phyloP scores from a whole-genome alignment of 2,797 vertebrate species.

The Myotis daubentonii region DNA sequence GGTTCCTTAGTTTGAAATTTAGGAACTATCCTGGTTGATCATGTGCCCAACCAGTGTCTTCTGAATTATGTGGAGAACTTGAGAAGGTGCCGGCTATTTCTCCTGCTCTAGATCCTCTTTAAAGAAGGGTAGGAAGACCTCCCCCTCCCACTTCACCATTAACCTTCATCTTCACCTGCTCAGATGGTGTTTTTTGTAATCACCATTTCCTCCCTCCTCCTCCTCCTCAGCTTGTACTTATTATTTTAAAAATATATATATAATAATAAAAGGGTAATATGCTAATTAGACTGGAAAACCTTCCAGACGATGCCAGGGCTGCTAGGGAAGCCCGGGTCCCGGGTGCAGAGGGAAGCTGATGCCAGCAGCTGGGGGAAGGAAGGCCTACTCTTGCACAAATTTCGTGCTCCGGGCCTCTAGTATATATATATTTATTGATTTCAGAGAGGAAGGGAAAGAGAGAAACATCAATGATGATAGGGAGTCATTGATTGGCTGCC shows the following conservation, averaged over 20 bases:
- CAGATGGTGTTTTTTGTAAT: not conserved
- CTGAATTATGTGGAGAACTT: not conserved
- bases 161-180: not conserved
- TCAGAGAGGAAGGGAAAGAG: too few relatives aligned
- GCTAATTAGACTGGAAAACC: too few relatives aligned
- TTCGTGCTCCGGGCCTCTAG: too few relatives aligned
- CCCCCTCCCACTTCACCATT: not conserved
- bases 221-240: not conserved
- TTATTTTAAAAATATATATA: not conserved
- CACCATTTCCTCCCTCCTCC: not conserved
- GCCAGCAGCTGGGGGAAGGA: too few relatives aligned
- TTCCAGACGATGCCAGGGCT: too few relatives aligned
- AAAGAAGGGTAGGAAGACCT: not conserved
- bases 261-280: too few relatives aligned
- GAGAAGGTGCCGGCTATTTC: not conserved
- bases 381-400: too few relatives aligned
- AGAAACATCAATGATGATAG: too few relatives aligned
- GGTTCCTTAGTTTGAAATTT: not conserved
- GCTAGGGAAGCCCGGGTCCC: too few relatives aligned
- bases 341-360: too few relatives aligned
- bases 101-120: not conserved
- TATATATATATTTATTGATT: too few relatives aligned
- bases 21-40: not conserved
- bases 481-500: too few relatives aligned
- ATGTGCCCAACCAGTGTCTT: not conserved